Base-by-base conservation (phyloP, 2,888 invertebrate species). In the Aspidapion aeneum region DNA sequence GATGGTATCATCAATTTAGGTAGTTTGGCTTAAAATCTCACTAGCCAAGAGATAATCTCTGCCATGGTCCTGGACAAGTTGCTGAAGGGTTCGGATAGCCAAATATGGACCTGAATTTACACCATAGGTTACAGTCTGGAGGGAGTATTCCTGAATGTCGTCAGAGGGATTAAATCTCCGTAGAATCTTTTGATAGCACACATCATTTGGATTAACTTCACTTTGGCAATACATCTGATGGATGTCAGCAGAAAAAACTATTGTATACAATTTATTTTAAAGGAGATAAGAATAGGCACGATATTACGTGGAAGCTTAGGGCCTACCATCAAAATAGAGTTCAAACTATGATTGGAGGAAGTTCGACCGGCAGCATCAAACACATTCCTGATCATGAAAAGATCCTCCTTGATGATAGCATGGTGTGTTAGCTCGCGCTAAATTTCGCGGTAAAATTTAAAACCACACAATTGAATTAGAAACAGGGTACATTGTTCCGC, bases 1-100 rank as follows among this genome's bases (percentile, higher is more conserved):
- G 9, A 57, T n/a, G 5, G 20, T n/a, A 21, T 57, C 57, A 57
- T 57, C 57, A 7, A 57, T 9, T 9, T 57, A 57, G 20, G 19
- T 16, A 12, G 18, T 20, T n/a, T 18, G 9, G 16, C 16, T 9
- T 18, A n/a, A n/a, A 57, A 18, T 57, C 16, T 18, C 5, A 48
- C 19, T 19, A 19, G 57, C 57, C 16, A 18, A n/a, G 49, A n/a
- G 49, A n/a, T 48, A 48, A n/a, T 48, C 49, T 48, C n/a, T 48
- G 9, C 49, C 49, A n/a, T 48, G 49, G 49, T 48, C 49, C 9
- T 48, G 9, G 9, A 48, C 49, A 9, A 48, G n/a, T 48, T 48
- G 49, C 9, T 48, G 49, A 9, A 48, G 49, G 9, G n/a, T 48
- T n/a, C 49, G 9, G 49, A 48, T 48, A 12, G 49, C 49, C 49